Evolutionary conservation across 2,113 vertebrate species (phyloP).

Genomic region (Bubo bubo): DNA sequence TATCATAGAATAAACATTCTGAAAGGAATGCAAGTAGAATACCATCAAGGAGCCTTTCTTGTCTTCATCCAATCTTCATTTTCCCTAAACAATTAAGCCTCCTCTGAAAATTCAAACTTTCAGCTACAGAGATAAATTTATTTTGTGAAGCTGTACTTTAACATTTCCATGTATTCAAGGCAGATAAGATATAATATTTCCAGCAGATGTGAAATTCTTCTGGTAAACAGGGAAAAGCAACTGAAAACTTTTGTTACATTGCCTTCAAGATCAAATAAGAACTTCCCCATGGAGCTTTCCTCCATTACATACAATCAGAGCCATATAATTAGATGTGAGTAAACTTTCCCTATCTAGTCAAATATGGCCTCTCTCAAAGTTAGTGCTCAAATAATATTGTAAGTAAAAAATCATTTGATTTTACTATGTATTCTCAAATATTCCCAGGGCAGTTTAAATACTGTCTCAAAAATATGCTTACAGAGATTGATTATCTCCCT

Average conservation of each 20-base stretch:
- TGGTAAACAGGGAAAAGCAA: background rate
- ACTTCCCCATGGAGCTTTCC: rapidly evolving
- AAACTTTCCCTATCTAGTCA: background rate
- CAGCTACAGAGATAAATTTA: background rate
- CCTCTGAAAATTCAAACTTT: background rate
- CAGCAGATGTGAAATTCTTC: background rate
- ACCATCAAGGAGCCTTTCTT: background rate
- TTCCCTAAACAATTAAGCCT: background rate
- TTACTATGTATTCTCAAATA: background rate
- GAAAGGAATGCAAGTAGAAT: background rate
- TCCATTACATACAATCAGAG: background rate
- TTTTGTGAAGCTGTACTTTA: background rate
- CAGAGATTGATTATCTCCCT: background rate
- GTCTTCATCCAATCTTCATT: background rate
- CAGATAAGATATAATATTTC: background rate
- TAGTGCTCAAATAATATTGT: background rate
- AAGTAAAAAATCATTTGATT: background rate
- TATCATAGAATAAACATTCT: background rate
- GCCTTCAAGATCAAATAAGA: background rate
- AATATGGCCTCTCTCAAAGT: background rate
- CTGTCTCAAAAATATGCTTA: background rate
- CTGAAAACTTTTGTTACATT: background rate
- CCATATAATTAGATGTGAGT: background rate
- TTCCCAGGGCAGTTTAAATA: background rate
- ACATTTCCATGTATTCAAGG: background rate